Evolutionary conservation across 2,888 invertebrate species (phyloP), one percentile per base, ranked within the genome.

Genomic region (Amphipyra tragopoginis): DNA sequence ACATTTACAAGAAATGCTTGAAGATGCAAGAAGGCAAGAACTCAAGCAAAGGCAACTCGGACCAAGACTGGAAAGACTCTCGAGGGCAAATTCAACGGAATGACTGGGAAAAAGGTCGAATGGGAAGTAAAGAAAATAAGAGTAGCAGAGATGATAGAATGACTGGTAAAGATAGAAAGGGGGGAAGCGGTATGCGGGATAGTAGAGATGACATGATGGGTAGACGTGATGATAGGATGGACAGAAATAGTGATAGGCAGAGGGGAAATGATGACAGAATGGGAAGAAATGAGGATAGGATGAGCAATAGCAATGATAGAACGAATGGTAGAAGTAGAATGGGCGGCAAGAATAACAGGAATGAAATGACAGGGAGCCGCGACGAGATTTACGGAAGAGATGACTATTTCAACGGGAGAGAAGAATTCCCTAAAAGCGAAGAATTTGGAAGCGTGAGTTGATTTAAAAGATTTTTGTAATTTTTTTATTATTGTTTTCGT

Each of bases 1-100:
- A 91, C 49, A 92, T 96, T 8, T 95, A 96, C 70, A 94, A 94
- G 65, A 94, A 89, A 52, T 97, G 97, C 70, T 90, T 95, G 79
- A 95, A 92, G 47, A 93, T 90, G 80, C 88, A 90, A 79, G 91
- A 89, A 62, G 86, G 77, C 44, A 89, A 80, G 62, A 90, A 88
- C 61, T 83, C 82, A 10, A 87, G 81, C 69, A 83, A 66, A 39
- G 77, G 81, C 39, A 78, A 82, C 42, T 79, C 79, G 15, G 88
- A 89, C 14, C 86, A 89, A 55, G 87, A 90, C 15, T 86, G 88
- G 87, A 86, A 83, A 38, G 86, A 90, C 56, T 68, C 84, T 64
- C 79, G 84, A 62, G 80, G 78, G 33, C 80, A 77, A 59, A 48
- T 84, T 65, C 84, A 86, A 60, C 85, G 71, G 34, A 84, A 82